Percentiles rank a stretch among this genome's conserved stretches.
phyloP scores from a whole-genome alignment of 2,113 vertebrate species.

The Chlorodrepanis virens region DNA sequence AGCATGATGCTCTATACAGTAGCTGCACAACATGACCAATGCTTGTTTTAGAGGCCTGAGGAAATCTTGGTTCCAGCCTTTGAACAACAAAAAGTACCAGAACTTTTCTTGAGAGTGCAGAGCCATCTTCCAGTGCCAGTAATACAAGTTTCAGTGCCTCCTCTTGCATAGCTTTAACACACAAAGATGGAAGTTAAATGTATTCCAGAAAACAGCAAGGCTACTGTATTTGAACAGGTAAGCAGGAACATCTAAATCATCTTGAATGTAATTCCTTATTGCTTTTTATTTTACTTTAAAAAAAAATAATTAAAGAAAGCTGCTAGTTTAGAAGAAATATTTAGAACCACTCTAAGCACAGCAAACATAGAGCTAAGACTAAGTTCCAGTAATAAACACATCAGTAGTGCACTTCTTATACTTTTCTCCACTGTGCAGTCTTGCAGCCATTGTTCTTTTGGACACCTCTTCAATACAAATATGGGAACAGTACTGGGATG shows the following conservation, averaged over 20 bases:
- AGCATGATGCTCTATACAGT: slow-evolving; percentile 96
- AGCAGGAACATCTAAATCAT: not conserved
- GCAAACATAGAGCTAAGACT: not conserved
- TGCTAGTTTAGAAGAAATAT: not conserved
- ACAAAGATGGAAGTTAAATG: not conserved
- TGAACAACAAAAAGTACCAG: slow-evolving; percentile 97
- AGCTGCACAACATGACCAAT: slow-evolving; percentile 98
- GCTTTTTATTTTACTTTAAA: not conserved
- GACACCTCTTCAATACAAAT: not conserved
- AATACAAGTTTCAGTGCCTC: slow-evolving; percentile 93
- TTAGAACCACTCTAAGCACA: not conserved
- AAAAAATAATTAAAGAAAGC: not conserved
- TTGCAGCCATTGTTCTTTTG: not conserved
- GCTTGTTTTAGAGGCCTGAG: slow-evolving; percentile 98
- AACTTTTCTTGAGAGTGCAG: slow-evolving; percentile 95
- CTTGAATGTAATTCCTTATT: not conserved
- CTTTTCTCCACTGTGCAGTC: not conserved
- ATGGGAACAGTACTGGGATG: not conserved
- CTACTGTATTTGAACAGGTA: not conserved
- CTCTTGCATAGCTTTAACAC: slow-evolving; percentile 91
- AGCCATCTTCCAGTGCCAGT: slow-evolving; percentile 94
- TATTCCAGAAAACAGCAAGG: not conserved
- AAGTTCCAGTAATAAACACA: not conserved
- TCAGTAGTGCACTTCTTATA: not conserved
- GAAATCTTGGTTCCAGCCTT: slow-evolving; percentile 94